Evolutionary conservation across 2,113 vertebrate genomes (phyloP).

Genomic region (Acrocephalus arundinaceus): DNA sequence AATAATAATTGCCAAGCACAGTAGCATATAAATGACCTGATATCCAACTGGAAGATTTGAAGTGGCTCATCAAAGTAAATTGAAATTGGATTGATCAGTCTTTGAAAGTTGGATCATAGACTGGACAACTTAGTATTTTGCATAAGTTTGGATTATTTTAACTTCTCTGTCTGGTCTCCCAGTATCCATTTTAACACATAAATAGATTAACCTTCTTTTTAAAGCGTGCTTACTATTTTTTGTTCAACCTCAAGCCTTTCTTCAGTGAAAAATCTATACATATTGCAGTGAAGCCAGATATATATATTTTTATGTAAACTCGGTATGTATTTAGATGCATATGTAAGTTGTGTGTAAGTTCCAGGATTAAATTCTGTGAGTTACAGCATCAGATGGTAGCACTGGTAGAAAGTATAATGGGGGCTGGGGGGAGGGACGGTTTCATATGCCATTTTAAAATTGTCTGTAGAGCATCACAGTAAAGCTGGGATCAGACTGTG

Average conservation of each 20-base stretch:
- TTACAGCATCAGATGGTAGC: slow-evolving; percentile 43
- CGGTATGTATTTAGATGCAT: slow-evolving; percentile 29
- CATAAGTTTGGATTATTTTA: neutral
- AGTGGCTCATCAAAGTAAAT: slow-evolving; percentile 14
- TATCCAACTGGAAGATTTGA: neutral
- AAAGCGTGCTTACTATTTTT: neutral
- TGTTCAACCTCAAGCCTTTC: slow-evolving; percentile 18
- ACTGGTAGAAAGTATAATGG: slow-evolving; percentile 3
- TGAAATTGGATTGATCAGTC: neutral
- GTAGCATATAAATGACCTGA: neutral
- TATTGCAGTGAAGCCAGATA: slow-evolving; percentile 35
- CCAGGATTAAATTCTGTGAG: slow-evolving; percentile 42
- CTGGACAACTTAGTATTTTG: neutral
- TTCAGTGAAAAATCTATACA: slow-evolving; percentile 34
- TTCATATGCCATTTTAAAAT: slow-evolving; percentile 56
- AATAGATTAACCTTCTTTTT: neutral
- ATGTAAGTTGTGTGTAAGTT: slow-evolving; percentile 17
- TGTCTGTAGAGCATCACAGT: slow-evolving; percentile 7
- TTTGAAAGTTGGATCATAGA: neutral
- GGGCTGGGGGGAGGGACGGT: neutral
- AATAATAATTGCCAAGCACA: neutral
- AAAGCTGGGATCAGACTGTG: neutral
- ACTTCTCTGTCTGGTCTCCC: slow-evolving; percentile 19
- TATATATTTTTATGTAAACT: slow-evolving; percentile 28
- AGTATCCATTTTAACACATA: slow-evolving; percentile 10